Evolutionary conservation across 2,797 vertebrate genomes (phyloP).

Genomic region (Muscicapa comitata): DNA sequence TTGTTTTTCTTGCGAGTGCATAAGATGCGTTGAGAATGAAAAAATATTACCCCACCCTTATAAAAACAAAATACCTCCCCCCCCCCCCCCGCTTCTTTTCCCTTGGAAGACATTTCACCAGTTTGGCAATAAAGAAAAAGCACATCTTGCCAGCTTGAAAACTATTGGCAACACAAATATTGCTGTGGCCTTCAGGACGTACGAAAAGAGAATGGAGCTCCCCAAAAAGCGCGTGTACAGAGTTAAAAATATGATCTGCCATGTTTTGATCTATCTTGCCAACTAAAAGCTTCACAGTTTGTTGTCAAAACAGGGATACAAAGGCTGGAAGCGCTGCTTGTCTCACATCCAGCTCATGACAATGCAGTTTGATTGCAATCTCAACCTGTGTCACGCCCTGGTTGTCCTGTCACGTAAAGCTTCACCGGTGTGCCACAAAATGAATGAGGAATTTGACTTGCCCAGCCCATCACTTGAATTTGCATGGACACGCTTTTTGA

Average conservation of each 20-base stretch:
- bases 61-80: neutral
- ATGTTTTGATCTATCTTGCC: neutral
- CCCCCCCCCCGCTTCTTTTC: neutral
- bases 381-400: neutral
- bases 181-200: neutral
- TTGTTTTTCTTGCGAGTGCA: neutral
- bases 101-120: slow-evolving; percentile 10
- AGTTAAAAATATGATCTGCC: neutral
- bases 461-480: neutral
- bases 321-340: neutral
- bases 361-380: neutral
- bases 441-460: neutral
- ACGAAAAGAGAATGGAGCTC: neutral
- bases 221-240: neutral
- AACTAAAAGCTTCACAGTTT: neutral
- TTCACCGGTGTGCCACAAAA: neutral
- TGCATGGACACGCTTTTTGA: neutral
- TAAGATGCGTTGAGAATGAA: neutral
- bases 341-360: neutral
- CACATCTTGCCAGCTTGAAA: neutral
- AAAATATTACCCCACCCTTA: neutral
- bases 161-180: neutral
- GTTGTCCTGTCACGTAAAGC: neutral
- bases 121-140: neutral
- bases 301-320: neutral